These are phyloP conservation scores for Planococcus citri DNA, from an alignment of 1,140 invertebrate species.

Conservation along the genomic window DNA sequence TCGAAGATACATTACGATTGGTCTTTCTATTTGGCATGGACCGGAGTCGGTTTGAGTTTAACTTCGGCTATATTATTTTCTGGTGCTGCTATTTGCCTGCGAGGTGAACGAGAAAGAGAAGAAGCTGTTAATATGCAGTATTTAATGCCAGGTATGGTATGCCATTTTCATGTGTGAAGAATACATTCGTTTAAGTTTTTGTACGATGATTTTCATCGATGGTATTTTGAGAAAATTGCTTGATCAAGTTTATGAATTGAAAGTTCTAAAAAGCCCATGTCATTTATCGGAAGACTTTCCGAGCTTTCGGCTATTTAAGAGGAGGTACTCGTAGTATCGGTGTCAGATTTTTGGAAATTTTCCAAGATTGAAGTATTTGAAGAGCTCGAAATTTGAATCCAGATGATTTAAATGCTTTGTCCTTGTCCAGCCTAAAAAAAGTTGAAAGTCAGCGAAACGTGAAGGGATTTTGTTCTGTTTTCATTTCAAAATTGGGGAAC, in stretches of 20 bases:
- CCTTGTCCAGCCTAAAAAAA: no score
- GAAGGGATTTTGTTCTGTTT: no score
- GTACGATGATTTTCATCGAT: not conserved
- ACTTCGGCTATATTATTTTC: conserved; percentile 82
- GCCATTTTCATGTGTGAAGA: no score
- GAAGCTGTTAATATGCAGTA: conserved; percentile 95
- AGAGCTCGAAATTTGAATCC: no score
- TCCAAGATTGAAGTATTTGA: no score
- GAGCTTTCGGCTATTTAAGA: no score
- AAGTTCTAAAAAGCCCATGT: not conserved
- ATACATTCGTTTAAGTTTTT: not conserved
- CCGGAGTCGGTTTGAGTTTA: conserved; percentile 76
- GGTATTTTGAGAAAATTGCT: not conserved
- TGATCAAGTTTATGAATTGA: not conserved
- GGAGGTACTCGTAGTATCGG: no score
- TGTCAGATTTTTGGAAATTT: no score
- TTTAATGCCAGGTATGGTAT: conserved; percentile 79
- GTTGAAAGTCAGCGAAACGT: no score
- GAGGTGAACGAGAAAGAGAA: conserved; percentile 80
- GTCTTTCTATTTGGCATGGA: conserved; percentile 92
- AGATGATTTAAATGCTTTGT: no score
- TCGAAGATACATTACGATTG: conserved; percentile 81
- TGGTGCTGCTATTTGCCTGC: conserved; percentile 79
- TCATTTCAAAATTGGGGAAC: no score
- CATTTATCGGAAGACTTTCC: no score